Evolutionary conservation across 1,140 invertebrate species (phyloP).

Genomic region (Lysiphlebus fabarum): DNA sequence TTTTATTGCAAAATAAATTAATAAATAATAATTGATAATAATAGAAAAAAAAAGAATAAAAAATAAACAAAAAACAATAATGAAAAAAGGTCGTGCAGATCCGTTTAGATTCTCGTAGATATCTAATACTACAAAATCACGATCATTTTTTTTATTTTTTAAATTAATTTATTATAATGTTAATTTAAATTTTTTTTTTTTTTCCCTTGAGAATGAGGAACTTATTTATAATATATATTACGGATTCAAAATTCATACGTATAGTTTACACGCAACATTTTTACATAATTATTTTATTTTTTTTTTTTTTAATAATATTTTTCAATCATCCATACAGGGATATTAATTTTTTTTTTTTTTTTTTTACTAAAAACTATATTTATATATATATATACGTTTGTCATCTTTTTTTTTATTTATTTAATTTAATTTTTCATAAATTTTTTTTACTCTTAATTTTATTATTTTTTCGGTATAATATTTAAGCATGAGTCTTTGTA

Average conservation of each 20-base stretch:
- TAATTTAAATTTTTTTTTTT: background rate
- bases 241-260: slow-evolving; percentile 41
- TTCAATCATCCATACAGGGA: slow-evolving; percentile 25
- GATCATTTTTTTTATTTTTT: slow-evolving; percentile 32
- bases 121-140: slow-evolving; percentile 49
- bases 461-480: slow-evolving; percentile 13
- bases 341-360: slow-evolving; percentile 24
- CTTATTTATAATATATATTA: slow-evolving; percentile 51
- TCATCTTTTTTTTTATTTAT: slow-evolving; percentile 7
- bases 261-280: slow-evolving; percentile 37
- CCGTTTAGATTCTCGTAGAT: slow-evolving; percentile 38
- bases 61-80: background rate
- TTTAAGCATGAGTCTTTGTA: slow-evolving; percentile 23
- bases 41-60: too few species aligned
- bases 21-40: too few species aligned
- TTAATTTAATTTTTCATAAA: slow-evolving; percentile 1
- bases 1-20: background rate
- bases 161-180: too few species aligned
- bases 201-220: slow-evolving; percentile 49
- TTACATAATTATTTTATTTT: slow-evolving; percentile 27
- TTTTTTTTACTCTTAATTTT: slow-evolving; percentile 9
- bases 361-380: slow-evolving; percentile 19
- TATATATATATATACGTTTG: slow-evolving; percentile 21
- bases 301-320: slow-evolving; percentile 7
- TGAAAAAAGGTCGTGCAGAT: slow-evolving; percentile 35